Base-by-base conservation (phyloP, 2,113 vertebrate species). In the Perognathus longimembris region DNA sequence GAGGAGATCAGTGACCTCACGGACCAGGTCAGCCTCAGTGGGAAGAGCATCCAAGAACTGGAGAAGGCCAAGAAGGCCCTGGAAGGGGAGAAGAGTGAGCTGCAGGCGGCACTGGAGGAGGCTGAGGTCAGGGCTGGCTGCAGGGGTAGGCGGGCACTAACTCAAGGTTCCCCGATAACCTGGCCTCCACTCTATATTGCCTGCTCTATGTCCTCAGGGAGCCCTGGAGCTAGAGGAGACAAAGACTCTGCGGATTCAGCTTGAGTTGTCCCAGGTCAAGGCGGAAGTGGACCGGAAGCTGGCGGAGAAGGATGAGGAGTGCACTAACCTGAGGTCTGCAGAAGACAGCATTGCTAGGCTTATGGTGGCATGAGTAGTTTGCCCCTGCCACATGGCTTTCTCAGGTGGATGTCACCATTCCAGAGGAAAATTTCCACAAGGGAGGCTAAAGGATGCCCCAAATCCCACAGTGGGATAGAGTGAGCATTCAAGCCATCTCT, bases 151-250 rank as follows among this genome's bases (percentile, higher is more conserved):
- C 15, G n/a, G 14, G 2, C 10, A 5, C 66, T 1, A 26, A 12
- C 14, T 7, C 0, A 0, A 21, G 57, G 1, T 28, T 1, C 30
- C 5, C 50, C 0, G 0, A 63, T 42, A 11, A 11, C 50, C 50
- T 32, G 14, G 5, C 17, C 36, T 70, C 28, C 12, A 10, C 26
- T 45, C 70, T 24, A 4, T 0, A 0, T 59, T 93, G 8, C 91
- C 88, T 32, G 2, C 45, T 85, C 2, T 79, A 50, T 3, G 10
- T 61, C 94, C 67, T 59, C 94, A 99, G 99, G 98, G 99, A 15
- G 98, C 99, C 61, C 97, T 99, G 96, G 99, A 99, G 92, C 98
- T 99, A 0, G 99, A 99, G 94, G 99, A 99, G 97, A 99, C 99
- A 94, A 99, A 99, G 97, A 99, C 98, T 0, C 97, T 99, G 69